These are phyloP conservation scores for Habropoda laboriosa DNA, from an alignment of 1,140 invertebrate species.

Conservation along the genomic window DNA sequence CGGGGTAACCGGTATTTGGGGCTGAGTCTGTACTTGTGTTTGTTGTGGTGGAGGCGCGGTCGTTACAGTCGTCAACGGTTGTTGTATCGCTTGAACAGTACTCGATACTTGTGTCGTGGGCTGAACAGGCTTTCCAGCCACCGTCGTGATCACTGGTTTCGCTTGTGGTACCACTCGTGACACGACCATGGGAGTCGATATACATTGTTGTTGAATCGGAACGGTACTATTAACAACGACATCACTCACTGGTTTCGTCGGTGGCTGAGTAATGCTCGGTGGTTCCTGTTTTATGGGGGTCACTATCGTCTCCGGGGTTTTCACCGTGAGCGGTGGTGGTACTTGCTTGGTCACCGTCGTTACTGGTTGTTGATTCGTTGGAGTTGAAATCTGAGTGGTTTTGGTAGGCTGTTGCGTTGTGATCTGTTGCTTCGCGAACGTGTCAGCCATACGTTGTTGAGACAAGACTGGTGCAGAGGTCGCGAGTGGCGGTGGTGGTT, in stretches of 20 bases:
- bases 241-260: constrained; percentile 65
- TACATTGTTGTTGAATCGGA: constrained; percentile 50
- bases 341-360: constrained; percentile 68
- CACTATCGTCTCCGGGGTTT: constrained; percentile 21
- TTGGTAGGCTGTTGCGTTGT: constrained; percentile 39
- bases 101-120: constrained; percentile 60
- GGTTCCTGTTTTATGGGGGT: constrained; percentile 33
- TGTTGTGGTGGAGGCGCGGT: constrained; percentile 34
- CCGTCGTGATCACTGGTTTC: constrained; percentile 69
- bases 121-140: constrained; percentile 57
- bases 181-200: constrained; percentile 68
- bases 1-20: constrained; percentile 36
- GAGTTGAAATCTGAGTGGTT: constrained; percentile 19
- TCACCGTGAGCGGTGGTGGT: constrained; percentile 10
- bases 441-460: constrained; percentile 55
- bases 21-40: constrained; percentile 43
- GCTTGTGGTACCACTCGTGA: constrained; percentile 56
- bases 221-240: constrained; percentile 15
- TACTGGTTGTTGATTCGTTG: constrained; percentile 50
- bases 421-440: constrained; percentile 54
- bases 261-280: background rate
- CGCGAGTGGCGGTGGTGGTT: constrained; percentile 79
- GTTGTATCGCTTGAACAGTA: constrained; percentile 40
- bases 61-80: constrained; percentile 42
- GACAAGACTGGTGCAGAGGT: constrained; percentile 67